phyloP scores from a whole-genome alignment of 2,888 invertebrate genomes.

The Physocephala rufipes region DNA sequence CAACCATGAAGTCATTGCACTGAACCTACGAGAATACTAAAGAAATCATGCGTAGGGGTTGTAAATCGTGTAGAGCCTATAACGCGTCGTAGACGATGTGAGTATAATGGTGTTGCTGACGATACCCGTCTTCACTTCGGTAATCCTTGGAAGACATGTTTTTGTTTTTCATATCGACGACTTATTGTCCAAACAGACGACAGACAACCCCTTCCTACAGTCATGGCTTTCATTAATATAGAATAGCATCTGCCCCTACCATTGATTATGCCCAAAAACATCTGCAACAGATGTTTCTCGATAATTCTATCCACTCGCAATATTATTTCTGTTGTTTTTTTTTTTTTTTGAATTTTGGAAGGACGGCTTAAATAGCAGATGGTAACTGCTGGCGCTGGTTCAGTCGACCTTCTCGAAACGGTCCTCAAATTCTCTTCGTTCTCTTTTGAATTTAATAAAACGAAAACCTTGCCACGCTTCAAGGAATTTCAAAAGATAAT shows the following conservation, averaged over 20 bases:
- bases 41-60: conserved; percentile 3
- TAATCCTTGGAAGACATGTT: not conserved
- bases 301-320: conserved; percentile 1
- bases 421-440: not conserved
- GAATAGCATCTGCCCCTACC: not conserved
- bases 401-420: too few species aligned
- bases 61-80: not conserved
- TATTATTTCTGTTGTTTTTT: too few species aligned
- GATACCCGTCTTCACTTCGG: not conserved
- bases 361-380: too few species aligned
- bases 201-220: not conserved
- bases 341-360: too few species aligned
- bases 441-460: not conserved
- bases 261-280: conserved; percentile 27
- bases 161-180: not conserved
- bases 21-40: conserved; percentile 19
- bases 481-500: not conserved
- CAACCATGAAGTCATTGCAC: conserved; percentile 35
- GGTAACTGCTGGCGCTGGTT: too few species aligned
- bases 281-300: conserved; percentile 32
- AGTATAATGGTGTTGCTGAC: not conserved
- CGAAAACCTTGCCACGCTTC: conserved; percentile 21
- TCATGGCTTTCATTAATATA: conserved; percentile 9
- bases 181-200: not conserved
- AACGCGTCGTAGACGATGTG: not conserved